Evolutionary conservation across 1,140 invertebrate genomes (phyloP).

Genomic region (Aethina tumida): DNA sequence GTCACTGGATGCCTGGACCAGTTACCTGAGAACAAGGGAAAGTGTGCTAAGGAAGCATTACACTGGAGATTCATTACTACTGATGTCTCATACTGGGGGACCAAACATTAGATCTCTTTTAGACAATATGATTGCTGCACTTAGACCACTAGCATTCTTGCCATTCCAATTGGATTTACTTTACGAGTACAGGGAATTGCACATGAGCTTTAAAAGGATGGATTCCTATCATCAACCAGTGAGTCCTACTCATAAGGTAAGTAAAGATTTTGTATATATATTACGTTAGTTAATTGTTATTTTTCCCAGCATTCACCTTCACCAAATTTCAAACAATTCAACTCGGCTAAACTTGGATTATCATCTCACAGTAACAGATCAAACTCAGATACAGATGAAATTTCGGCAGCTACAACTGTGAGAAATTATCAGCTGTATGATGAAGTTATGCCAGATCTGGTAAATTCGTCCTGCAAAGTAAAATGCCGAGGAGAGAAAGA

Average conservation of each 20-base stretch:
- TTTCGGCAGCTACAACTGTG: conserved; percentile 29
- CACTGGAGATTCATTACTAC: conserved; percentile 55
- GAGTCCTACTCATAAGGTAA: conserved; percentile 33
- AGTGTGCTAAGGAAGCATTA: conserved; percentile 76
- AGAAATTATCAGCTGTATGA: conserved; percentile 33
- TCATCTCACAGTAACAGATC: conserved; percentile 44
- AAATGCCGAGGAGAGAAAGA: conserved; percentile 41
- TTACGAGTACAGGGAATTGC: conserved; percentile 66
- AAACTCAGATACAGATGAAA: conserved; percentile 38
- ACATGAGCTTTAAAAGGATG: conserved; percentile 62
- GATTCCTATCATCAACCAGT: conserved; percentile 36
- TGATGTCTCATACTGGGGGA: conserved; percentile 56
- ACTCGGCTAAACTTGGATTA: conserved; percentile 43
- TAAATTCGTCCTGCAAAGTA: conserved; percentile 43
- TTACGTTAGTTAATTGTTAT: conserved; percentile 1
- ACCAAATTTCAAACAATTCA: conserved; percentile 40
- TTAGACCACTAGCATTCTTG: conserved; percentile 64
- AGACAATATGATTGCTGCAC: conserved; percentile 59
- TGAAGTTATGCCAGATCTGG: conserved; percentile 40
- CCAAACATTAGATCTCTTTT: conserved; percentile 51
- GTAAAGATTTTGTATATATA: background rate
- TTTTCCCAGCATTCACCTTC: conserved; percentile 19
- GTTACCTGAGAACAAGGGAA: conserved; percentile 71
- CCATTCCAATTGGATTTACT: conserved; percentile 73
- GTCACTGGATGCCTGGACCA: conserved; percentile 76